Evolutionary conservation across 1,140 invertebrate species (phyloP).

Genomic region (Calephelis virginiensis): DNA sequence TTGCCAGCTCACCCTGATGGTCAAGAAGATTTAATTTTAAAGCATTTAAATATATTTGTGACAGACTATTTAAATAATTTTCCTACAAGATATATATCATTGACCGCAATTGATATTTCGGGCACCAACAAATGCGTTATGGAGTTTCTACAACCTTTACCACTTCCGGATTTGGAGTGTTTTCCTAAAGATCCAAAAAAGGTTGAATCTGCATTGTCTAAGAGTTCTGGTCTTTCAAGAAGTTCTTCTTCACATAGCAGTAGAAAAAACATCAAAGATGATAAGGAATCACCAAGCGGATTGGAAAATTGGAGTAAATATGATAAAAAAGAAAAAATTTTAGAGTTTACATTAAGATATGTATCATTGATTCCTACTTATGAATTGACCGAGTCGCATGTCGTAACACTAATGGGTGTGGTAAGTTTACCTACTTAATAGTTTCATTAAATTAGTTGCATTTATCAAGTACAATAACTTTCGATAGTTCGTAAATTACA

Average conservation of each 20-base stretch:
- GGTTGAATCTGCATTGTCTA: conserved; percentile 53
- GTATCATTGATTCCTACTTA: conserved; percentile 66
- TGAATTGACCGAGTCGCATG: conserved; percentile 48
- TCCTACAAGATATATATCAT: conserved; percentile 51
- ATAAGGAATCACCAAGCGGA: conserved; percentile 37
- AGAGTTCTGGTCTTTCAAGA: conserved; percentile 53
- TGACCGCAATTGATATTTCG: conserved; percentile 60
- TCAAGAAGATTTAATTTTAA: conserved; percentile 52
- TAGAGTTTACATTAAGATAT: conserved; percentile 52
- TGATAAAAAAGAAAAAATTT: conserved; percentile 32
- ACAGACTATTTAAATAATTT: conserved; percentile 61
- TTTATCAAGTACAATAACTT: no score
- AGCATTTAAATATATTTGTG: conserved; percentile 55
- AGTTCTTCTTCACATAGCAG: conserved; percentile 60
- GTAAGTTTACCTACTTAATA: conserved; percentile 38
- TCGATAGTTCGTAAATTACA: no score
- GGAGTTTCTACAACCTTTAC: conserved; percentile 58
- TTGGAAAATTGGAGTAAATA: conserved; percentile 36
- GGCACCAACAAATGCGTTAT: conserved; percentile 59
- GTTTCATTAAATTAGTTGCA: no score
- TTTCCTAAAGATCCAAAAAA: conserved; percentile 53
- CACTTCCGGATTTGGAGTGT: conserved; percentile 45
- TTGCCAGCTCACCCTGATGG: conserved; percentile 43
- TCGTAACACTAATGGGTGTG: conserved; percentile 54
- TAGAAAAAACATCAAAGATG: conserved; percentile 39